Base-by-base conservation (phyloP, 2,888 invertebrate genomes). In the Dasysyrphus albostriatus region DNA sequence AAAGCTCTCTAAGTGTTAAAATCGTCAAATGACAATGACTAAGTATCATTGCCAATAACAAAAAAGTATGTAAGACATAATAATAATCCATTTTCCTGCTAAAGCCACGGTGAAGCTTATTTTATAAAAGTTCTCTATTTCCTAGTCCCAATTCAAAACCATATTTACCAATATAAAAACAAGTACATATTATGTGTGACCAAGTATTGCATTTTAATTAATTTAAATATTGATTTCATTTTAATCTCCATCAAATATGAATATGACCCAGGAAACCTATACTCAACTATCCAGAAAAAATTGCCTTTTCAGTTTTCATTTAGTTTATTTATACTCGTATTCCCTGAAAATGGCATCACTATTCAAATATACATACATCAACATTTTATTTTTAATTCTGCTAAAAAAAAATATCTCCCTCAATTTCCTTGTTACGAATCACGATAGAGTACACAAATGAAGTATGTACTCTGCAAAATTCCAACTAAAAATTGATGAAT, bases 401-500 rank as follows among this genome's bases (percentile, higher is more conserved):
- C 10, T n/a, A 44, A 47, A 47, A 3, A 47, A 19, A 42, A 39
- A 42, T 14, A 2, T 42, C 42, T 42, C 12, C 42, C 14, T 42
- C 42, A 42, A 42, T 42, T 42, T 42, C 4, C 49, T 47, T 3
- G 24, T 24, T 3, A 1, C 24, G 3, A 8, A n/a, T 32, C n/a
- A 56, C 10, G 5, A 34, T 32, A 56, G 4, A 56, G 34, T 63
- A 44, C 5, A 29, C 12, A 24, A 63, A 32, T n/a, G 16, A 16
- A 34, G 34, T 16, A n/a, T n/a, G n/a, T n/a, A 49, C 34, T 37
- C 49, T 49, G 7, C 4, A 10, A 49, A 49, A 19, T 49, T 37
- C 5, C 16, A 67, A 49, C 49, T 67, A 34, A 32, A 6, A 67
- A 67, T 67, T 67, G 67, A 67, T 67, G 34, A 49, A 67, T 67